phyloP scores from a whole-genome alignment of 2,113 vertebrate species.

The Elaphurus davidianus region DNA sequence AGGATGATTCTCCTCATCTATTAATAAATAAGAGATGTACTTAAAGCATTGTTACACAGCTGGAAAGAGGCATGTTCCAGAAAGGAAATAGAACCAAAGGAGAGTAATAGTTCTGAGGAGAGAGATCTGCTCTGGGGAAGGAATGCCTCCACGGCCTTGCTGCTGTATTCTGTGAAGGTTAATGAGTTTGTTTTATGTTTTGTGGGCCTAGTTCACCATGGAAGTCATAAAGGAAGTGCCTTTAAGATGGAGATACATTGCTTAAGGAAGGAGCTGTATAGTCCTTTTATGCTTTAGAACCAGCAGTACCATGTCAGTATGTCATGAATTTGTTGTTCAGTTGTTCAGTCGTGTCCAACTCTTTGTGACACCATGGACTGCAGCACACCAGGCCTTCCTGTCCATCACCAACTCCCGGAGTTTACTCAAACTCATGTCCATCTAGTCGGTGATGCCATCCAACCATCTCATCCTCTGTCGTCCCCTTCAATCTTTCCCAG shows the following conservation, averaged over 20 bases:
- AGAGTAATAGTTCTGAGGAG: neutral
- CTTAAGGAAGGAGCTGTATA: neutral
- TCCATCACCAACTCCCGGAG: neutral
- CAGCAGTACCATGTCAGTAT: neutral
- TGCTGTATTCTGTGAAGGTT: neutral
- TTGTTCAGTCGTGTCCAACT: neutral
- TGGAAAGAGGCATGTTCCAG: neutral
- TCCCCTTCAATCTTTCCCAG: neutral
- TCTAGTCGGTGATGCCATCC: neutral
- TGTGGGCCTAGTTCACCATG: neutral
- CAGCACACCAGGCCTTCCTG: neutral
- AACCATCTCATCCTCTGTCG: neutral
- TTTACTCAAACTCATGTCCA: neutral
- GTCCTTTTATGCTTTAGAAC: neutral
- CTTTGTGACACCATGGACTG: neutral
- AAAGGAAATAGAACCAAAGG: neutral
- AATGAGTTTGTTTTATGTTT: neutral
- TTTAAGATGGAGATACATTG: neutral
- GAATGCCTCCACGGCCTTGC: neutral
- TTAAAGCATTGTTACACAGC: neutral
- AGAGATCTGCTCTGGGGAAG: no score
- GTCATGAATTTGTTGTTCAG: neutral
- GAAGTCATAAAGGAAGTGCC: neutral
- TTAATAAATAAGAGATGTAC: neutral
- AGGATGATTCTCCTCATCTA: neutral